A percentile compares a stretch with the other conserved stretches of the same genome.
phyloP scores from a whole-genome alignment of 2,797 vertebrate genomes.

The Xenopus petersii region DNA sequence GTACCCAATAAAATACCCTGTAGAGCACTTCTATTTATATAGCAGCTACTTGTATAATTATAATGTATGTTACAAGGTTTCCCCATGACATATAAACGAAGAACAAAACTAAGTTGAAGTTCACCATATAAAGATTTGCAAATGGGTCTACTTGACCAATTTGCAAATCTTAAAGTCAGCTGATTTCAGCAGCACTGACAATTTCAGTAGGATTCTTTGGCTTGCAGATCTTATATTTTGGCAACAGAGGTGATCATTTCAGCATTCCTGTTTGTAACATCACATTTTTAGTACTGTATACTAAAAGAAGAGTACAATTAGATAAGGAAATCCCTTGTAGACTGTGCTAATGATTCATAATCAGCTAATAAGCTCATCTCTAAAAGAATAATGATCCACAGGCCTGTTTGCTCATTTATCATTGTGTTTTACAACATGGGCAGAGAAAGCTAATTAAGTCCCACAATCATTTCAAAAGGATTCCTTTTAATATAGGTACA shows the following conservation, averaged over 20 bases:
- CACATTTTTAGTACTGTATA: conserved; percentile 63
- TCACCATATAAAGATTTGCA: too few relatives aligned
- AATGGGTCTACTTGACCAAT: too few relatives aligned
- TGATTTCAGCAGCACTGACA: not conserved
- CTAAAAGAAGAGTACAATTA: conserved; percentile 71
- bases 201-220: not conserved
- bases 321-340: conserved; percentile 78
- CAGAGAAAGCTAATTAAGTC: conserved; percentile 98
- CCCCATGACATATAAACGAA: too few relatives aligned
- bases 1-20: too few relatives aligned
- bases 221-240: not conserved
- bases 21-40: too few relatives aligned
- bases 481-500: conserved; percentile 97
- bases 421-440: conserved; percentile 97
- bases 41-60: too few relatives aligned
- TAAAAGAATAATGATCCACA: conserved; percentile 92
- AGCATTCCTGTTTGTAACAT: conserved; percentile 31
- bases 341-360: conserved; percentile 85
- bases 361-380: conserved; percentile 88
- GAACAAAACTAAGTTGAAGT: too few relatives aligned
- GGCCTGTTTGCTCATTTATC: conserved; percentile 98
- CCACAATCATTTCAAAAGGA: conserved; percentile 96
- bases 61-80: too few relatives aligned
- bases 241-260: conserved; percentile 36
- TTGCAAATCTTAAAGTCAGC: not conserved